Base-by-base conservation (phyloP, 2,113 vertebrate species). In the Emydocephalus ijimae region DNA sequence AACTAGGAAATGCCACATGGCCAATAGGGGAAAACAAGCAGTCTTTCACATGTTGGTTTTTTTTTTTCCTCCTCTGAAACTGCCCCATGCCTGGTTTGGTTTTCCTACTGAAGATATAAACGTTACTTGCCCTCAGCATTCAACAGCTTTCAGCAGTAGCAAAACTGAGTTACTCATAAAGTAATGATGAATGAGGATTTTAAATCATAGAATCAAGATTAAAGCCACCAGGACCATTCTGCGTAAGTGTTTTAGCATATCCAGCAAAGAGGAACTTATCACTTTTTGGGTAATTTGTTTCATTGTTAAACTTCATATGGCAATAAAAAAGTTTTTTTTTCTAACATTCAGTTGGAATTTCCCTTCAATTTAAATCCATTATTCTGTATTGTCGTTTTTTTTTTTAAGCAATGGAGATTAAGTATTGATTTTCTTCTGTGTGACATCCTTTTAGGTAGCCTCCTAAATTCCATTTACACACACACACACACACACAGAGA, bases 11-110 rank as follows among this genome's bases (percentile, higher is more conserved):
- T 0, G 0, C 90, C 88, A 23, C 4, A 3, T 89, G 88, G 94
- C 93, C 95, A 95, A 0, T 5, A 69, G 94, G 87, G 93, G 3
- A 96, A 81, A 94, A 96, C 12, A 86, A 95, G 94, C 95, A 94
- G 94, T 74, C 43, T 43, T 64, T 94, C 4, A 0, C 0, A 0
- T 74, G 95, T 89, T 24, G 0, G 92, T 21, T 91, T 88, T 93
- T 93, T 93, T 10, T 52, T 12, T 3, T 7, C 48, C 74, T 94
- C 93, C 91, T 61, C 94, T 94, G 92, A 94, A 96, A 56, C 64
- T 26, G 29, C 74, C 20, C 88, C 23, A 5, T 45, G 34, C 34
- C 91, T 95, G 94, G 92, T 0, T 0, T 89, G 43, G 90, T 18
- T 52, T 89, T 94, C 92, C 59, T 93, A 90, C 95, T 9, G 54